Percentiles rank a stretch among this genome's conserved stretches.
phyloP scores from a whole-genome alignment of 2,888 invertebrate species.

The Lasius platythorax region DNA sequence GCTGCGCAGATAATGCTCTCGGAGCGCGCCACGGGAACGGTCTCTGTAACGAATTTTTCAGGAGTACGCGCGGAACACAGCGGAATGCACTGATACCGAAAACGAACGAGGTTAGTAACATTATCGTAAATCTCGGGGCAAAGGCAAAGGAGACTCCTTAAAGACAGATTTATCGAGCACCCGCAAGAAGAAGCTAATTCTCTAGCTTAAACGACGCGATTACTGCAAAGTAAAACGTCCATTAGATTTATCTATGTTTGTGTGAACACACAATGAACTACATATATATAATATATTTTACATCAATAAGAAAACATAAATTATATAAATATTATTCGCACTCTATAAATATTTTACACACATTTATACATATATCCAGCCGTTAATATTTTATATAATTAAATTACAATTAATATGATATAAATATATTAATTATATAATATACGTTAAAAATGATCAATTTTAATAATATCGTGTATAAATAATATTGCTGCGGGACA shows the following conservation, averaged over 20 bases:
- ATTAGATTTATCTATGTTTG: not conserved
- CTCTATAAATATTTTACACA: not conserved
- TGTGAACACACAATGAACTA: not conserved
- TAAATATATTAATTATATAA: not conserved
- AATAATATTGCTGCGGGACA: not conserved
- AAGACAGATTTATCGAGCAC: constrained; percentile 51
- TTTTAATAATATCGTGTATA: not conserved
- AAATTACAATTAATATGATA: not conserved
- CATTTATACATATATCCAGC: not conserved
- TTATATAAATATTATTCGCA: not conserved
- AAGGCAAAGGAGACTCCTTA: constrained; percentile 37
- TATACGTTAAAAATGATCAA: not conserved
- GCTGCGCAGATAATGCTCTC: constrained; percentile 59
- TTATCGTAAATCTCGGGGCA: constrained; percentile 63
- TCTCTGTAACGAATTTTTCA: constrained; percentile 70
- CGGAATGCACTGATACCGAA: constrained; percentile 58
- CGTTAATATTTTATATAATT: not conserved
- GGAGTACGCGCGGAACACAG: constrained; percentile 33
- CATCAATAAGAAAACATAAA: constrained; percentile 10
- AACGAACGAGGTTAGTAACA: constrained; percentile 64
- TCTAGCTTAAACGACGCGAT: constrained; percentile 35
- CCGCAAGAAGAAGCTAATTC: constrained; percentile 41
- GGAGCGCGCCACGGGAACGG: constrained; percentile 49
- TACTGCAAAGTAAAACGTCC: constrained; percentile 15
- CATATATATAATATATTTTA: not conserved